These are phyloP conservation scores for Acheta domesticus DNA, from an alignment of 2,888 invertebrate species.

Conservation along the genomic window DNA sequence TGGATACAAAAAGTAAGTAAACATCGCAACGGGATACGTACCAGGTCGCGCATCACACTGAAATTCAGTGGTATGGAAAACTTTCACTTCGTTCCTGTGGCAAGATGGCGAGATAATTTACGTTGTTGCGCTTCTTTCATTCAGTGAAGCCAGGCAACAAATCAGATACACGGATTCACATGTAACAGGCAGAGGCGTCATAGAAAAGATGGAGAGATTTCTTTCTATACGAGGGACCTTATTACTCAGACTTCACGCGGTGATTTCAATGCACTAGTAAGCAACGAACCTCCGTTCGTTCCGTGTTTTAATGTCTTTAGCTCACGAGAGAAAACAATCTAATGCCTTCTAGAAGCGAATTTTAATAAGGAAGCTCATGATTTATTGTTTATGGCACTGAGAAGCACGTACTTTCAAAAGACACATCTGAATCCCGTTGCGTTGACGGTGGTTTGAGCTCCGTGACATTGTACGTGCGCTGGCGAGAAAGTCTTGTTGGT, in stretches of 20 bases:
- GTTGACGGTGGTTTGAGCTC: too few relatives aligned
- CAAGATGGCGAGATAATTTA: neutral
- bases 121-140: neutral
- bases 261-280: conserved; percentile 7
- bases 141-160: neutral
- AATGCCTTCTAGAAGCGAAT: neutral
- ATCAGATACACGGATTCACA: neutral
- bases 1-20: too few relatives aligned
- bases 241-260: neutral
- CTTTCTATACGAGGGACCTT: neutral
- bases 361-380: neutral
- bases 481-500: too few relatives aligned
- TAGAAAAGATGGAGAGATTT: conserved; percentile 9
- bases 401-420: neutral
- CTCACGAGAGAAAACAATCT: conserved; percentile 9
- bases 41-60: too few relatives aligned
- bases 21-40: too few relatives aligned
- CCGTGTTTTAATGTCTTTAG: conserved; percentile 2
- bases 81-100: neutral
- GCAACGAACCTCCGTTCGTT: neutral
- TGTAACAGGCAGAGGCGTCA: neutral
- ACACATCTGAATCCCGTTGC: too few relatives aligned
- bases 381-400: conserved; percentile 2
- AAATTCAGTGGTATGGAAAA: neutral
- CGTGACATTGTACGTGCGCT: too few relatives aligned